These are phyloP conservation scores for Ochropacha duplaris DNA, from an alignment of 2,888 invertebrate species.

Conservation along the genomic window DNA sequence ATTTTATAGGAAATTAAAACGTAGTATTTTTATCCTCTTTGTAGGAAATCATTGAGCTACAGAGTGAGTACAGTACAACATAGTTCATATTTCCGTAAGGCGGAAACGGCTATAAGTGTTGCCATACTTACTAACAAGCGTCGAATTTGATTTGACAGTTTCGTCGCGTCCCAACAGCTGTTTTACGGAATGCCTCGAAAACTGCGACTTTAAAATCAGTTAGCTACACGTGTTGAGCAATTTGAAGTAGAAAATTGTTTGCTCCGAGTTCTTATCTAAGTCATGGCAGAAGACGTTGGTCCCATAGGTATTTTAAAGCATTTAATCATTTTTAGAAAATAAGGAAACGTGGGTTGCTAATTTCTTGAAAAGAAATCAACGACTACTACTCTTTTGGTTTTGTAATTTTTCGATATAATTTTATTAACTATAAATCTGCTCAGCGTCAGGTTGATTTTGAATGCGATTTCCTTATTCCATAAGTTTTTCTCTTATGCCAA, in stretches of 20 bases:
- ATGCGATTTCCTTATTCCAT: not conserved
- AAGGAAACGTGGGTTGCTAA: conserved; percentile 29
- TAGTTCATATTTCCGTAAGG: too few species aligned
- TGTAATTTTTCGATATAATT: not conserved
- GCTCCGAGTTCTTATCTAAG: conserved; percentile 28
- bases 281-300: conserved; percentile 65
- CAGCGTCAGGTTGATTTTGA: not conserved
- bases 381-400: not conserved
- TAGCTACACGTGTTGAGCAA: conserved; percentile 62
- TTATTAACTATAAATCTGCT: not conserved
- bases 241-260: conserved; percentile 25
- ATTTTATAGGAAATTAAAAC: too few species aligned
- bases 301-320: conserved; percentile 52
- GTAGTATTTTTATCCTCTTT: too few species aligned
- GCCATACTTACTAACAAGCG: conserved; percentile 44
- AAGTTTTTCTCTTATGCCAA: not conserved
- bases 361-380: conserved; percentile 16
- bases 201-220: conserved; percentile 54
- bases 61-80: too few species aligned
- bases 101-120: conserved; percentile 51
- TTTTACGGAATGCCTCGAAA: conserved; percentile 58
- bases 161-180: conserved; percentile 76
- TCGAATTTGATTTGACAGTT: conserved; percentile 70
- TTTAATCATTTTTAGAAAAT: conserved; percentile 13
- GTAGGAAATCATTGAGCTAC: too few species aligned